These are phyloP conservation scores for Salminus brasiliensis DNA, from an alignment of 2,113 vertebrate species.

Conservation along the genomic window DNA sequence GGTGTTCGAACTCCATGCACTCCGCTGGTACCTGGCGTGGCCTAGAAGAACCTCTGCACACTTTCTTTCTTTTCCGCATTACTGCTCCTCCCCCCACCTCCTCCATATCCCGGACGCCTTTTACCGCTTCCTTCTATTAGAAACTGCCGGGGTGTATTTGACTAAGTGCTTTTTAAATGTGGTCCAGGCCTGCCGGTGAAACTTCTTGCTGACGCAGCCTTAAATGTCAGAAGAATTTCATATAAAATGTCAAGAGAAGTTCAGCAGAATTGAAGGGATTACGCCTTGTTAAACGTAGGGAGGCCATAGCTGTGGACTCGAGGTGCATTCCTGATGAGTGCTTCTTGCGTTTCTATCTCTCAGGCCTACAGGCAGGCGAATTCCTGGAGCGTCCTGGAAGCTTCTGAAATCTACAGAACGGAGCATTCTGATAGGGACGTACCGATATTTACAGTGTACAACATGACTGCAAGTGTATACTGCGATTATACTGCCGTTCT, in stretches of 20 bases:
- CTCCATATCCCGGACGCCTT: not conserved
- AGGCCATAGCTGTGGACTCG: not conserved
- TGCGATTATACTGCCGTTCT: too few relatives aligned
- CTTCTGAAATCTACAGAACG: too few relatives aligned
- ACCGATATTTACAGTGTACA: too few relatives aligned
- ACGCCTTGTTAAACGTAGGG: constrained; percentile 19
- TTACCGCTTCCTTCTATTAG: not conserved
- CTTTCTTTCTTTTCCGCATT: not conserved
- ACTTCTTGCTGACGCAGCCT: constrained; percentile 19
- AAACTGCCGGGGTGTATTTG: not conserved
- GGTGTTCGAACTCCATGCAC: not conserved
- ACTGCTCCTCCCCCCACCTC: not conserved
- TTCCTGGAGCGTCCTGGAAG: too few relatives aligned
- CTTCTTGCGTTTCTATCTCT: not conserved
- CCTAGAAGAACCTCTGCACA: not conserved
- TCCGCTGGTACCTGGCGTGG: not conserved
- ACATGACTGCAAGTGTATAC: too few relatives aligned
- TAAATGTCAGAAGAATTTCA: constrained; percentile 25
- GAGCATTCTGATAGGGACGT: too few relatives aligned
- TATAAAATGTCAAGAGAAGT: constrained; percentile 39
- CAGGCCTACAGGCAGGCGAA: too few relatives aligned
- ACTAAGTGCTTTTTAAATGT: constrained; percentile 12
- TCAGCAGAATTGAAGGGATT: constrained; percentile 31
- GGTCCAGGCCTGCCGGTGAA: not conserved
- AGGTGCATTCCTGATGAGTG: not conserved